A percentile compares a stretch with the other conserved stretches of the same genome.
Evolutionary conservation across 2,113 vertebrate species (phyloP).

Genomic region (Salvelinus alpinus): DNA sequence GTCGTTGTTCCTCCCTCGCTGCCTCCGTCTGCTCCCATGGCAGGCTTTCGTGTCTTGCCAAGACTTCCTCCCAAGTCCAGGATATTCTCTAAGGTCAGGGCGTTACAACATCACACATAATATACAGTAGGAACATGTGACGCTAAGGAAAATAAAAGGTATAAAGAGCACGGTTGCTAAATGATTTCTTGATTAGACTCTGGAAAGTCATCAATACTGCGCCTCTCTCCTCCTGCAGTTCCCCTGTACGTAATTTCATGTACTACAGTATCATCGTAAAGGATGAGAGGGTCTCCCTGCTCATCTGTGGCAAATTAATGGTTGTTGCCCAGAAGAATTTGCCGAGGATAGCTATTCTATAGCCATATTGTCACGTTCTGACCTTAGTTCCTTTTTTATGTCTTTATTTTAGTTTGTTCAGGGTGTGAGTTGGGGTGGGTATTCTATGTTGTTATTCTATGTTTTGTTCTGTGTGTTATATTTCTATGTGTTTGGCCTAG

Average conservation of each 20-base stretch:
- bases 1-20: too few relatives aligned
- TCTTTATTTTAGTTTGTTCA: too few relatives aligned
- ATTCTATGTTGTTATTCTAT: too few relatives aligned
- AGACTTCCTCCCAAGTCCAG: too few relatives aligned
- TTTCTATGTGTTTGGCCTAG: too few relatives aligned
- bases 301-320: constrained; percentile 54
- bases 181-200: constrained; percentile 65
- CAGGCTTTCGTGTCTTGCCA: too few relatives aligned
- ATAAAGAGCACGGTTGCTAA: constrained; percentile 44
- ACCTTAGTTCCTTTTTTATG: too few relatives aligned
- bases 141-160: constrained; percentile 12
- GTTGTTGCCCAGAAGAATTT: constrained; percentile 43
- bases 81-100: too few relatives aligned
- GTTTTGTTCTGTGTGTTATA: too few relatives aligned
- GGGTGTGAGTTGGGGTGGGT: too few relatives aligned
- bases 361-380: constrained; percentile 28
- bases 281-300: constrained; percentile 44
- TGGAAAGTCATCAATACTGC: constrained; percentile 55
- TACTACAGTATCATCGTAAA: constrained; percentile 44
- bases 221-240: constrained; percentile 39
- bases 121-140: neutral
- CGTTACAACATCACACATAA: neutral
- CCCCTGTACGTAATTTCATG: constrained; percentile 57
- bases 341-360: constrained; percentile 25
- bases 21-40: too few relatives aligned